These are phyloP conservation scores for Rosalia funebris DNA, from an alignment of 2,888 invertebrate species.

Conservation along the genomic window DNA sequence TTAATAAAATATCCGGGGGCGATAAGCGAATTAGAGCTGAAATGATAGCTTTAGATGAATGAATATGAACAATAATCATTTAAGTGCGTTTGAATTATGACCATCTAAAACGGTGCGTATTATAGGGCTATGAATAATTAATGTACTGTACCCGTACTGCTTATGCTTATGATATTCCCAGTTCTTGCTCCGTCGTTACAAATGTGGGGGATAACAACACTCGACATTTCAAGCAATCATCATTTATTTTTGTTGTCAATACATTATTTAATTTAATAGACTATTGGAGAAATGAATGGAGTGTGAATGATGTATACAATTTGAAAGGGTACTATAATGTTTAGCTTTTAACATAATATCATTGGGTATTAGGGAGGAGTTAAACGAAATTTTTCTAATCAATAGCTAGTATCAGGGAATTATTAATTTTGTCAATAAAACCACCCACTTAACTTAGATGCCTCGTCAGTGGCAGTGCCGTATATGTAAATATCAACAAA, in stretches of 20 bases:
- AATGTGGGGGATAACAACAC: slow-evolving; percentile 1
- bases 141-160: slow-evolving; percentile 29
- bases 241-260: slow-evolving; percentile 5
- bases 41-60: slow-evolving; percentile 26
- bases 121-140: slow-evolving; percentile 31
- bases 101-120: slow-evolving; percentile 33
- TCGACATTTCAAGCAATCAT: neutral
- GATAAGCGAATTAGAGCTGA: slow-evolving; percentile 18
- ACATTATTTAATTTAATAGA: no score
- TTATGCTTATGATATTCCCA: slow-evolving; percentile 8
- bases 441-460: no score
- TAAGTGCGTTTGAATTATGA: slow-evolving; percentile 33
- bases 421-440: no score
- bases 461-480: no score
- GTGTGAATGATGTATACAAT: no score
- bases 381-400: no score
- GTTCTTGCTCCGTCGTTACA: neutral
- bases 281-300: no score
- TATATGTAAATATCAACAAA: no score
- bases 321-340: no score
- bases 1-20: slow-evolving; percentile 1
- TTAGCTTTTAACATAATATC: no score
- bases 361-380: no score
- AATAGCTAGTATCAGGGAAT: no score
- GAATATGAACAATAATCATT: slow-evolving; percentile 25